phyloP scores from a whole-genome alignment of 2,113 vertebrate species.

The Trichechus manatus region DNA sequence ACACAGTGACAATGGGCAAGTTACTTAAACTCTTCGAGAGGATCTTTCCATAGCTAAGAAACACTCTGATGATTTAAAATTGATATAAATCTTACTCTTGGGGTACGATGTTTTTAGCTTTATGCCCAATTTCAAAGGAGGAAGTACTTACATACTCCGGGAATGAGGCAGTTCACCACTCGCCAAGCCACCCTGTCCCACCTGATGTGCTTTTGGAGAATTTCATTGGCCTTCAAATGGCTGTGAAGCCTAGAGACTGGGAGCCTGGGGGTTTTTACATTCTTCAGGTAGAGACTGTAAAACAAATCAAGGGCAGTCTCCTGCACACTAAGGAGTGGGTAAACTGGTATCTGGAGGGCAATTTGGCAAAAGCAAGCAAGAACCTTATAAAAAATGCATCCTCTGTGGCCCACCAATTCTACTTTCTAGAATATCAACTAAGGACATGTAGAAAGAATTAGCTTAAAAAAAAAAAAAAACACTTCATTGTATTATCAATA shows the following conservation, averaged over 20 bases:
- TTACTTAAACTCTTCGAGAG: not conserved
- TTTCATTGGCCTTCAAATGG: not conserved
- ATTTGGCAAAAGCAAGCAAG: slow-evolving; percentile 1
- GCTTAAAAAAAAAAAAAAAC: not conserved
- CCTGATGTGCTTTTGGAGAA: not conserved
- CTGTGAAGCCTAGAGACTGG: not conserved
- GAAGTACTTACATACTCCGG: not conserved
- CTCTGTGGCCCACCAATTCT: not conserved
- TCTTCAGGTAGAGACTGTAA: not conserved
- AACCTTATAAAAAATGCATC: not conserved
- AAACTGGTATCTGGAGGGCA: not conserved
- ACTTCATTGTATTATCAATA: slow-evolving; percentile 18
- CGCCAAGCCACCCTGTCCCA: not conserved
- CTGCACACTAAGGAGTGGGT: not conserved
- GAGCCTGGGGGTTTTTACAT: not conserved
- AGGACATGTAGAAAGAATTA: not conserved
- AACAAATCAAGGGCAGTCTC: not conserved
- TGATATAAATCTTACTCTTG: not conserved
- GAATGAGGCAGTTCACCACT: not conserved
- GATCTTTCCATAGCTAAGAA: not conserved
- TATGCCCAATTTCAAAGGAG: not conserved
- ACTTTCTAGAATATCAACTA: slow-evolving; percentile 16
- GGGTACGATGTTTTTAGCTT: not conserved
- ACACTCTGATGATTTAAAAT: not conserved
- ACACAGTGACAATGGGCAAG: not conserved